phyloP scores from a whole-genome alignment of 2,888 invertebrate genomes.

The Conchocele bisecta region DNA sequence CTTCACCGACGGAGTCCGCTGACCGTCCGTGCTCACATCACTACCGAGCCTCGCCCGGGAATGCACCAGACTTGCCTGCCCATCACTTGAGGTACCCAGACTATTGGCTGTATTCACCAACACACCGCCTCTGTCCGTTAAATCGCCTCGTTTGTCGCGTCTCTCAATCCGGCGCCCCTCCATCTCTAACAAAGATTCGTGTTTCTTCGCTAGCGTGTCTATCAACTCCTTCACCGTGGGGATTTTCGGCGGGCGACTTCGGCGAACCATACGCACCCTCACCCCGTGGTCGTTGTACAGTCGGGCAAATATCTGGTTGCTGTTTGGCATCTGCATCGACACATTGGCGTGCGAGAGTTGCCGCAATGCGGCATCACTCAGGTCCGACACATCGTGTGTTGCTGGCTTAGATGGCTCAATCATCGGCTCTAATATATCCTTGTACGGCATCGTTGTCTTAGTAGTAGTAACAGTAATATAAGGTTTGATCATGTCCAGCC shows the following conservation, averaged over 20 bases:
- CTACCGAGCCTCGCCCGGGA: too few species aligned
- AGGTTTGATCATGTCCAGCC: too few species aligned
- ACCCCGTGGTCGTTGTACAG: slow-evolving; percentile 70
- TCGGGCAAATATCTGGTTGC: slow-evolving; percentile 61
- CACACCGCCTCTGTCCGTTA: slow-evolving; percentile 27
- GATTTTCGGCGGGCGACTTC: slow-evolving; percentile 55
- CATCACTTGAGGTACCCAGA: too few species aligned
- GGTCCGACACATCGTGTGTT: slow-evolving; percentile 11
- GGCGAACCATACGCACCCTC: slow-evolving; percentile 57
- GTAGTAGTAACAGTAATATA: too few species aligned
- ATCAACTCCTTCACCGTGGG: slow-evolving; percentile 71
- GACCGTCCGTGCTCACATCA: background rate
- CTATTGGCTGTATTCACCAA: background rate
- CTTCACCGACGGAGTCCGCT: slow-evolving; percentile 4
- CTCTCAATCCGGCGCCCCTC: too few species aligned
- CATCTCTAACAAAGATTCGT: slow-evolving; percentile 60
- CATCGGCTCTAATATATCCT: too few species aligned
- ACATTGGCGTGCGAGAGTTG: slow-evolving; percentile 44
- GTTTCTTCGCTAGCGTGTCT: slow-evolving; percentile 66
- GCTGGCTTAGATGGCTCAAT: too few species aligned
- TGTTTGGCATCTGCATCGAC: slow-evolving; percentile 54
- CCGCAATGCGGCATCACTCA: slow-evolving; percentile 26
- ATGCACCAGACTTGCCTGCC: background rate
- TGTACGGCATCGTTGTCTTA: too few species aligned
- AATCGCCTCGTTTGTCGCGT: too few species aligned